Percentiles rank a stretch among this genome's conserved stretches.
Evolutionary conservation across 2,113 vertebrate species (phyloP).

Genomic region (Ceuthmochares aereus): DNA sequence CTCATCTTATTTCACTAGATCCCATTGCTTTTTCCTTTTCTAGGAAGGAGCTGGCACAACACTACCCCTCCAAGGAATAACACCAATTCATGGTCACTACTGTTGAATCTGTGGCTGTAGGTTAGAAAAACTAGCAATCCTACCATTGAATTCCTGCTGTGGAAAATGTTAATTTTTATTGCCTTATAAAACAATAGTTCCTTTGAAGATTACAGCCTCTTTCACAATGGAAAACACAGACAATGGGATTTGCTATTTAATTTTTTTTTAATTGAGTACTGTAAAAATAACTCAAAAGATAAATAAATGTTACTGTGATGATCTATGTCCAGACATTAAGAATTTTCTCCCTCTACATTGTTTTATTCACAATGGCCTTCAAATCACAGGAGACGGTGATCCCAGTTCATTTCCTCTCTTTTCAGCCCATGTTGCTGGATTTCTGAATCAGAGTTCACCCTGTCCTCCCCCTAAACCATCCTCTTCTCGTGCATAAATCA

Average conservation of each 20-base stretch:
- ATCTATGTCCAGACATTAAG: constrained; percentile 73
- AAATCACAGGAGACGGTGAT: constrained; percentile 74
- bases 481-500: constrained; percentile 65
- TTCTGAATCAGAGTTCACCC: constrained; percentile 61
- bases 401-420: constrained; percentile 71
- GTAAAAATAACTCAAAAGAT: constrained; percentile 79
- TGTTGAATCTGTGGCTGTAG: not conserved
- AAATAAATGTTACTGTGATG: constrained; percentile 77
- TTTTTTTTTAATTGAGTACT: constrained; percentile 78
- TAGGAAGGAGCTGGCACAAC: not conserved
- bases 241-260: constrained; percentile 80
- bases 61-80: not conserved
- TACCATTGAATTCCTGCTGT: constrained; percentile 57
- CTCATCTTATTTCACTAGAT: not conserved
- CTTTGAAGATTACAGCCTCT: constrained; percentile 68
- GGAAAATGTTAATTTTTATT: constrained; percentile 72
- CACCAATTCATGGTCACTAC: not conserved
- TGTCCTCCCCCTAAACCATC: constrained; percentile 13
- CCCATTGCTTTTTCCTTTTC: not conserved
- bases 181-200: constrained; percentile 70
- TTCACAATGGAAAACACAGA: constrained; percentile 71
- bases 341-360: constrained; percentile 75
- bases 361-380: constrained; percentile 77
- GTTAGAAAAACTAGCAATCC: constrained; percentile 48
- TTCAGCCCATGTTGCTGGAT: constrained; percentile 54